Evolutionary conservation across 1,140 invertebrate species (phyloP).

Genomic region (Schmidtea mediterranea): DNA sequence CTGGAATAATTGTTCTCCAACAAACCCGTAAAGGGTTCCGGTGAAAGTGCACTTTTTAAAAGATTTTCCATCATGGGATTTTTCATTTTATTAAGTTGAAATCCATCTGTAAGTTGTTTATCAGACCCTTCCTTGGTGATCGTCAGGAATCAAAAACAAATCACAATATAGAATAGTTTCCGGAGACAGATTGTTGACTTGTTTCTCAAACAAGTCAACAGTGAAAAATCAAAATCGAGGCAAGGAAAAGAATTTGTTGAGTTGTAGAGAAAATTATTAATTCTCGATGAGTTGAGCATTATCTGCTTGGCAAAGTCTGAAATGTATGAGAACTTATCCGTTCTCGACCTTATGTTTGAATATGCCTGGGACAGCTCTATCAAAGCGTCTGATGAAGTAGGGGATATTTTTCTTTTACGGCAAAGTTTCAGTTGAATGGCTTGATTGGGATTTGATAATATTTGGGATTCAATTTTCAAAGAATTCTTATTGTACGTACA

Average conservation of each 20-base stretch:
- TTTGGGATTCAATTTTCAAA: no score
- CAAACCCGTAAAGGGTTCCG: constrained; percentile 43
- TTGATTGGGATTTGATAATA: constrained; percentile 3
- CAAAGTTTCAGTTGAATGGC: not conserved
- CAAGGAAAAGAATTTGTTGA: no score
- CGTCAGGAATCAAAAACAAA: no score
- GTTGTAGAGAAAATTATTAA: no score
- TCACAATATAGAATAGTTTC: not conserved
- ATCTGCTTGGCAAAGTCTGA: not conserved
- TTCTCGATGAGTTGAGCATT: no score
- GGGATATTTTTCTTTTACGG: not conserved
- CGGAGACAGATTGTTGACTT: not conserved
- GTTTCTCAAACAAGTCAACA: not conserved
- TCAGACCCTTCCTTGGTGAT: not conserved
- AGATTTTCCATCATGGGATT: constrained; percentile 21
- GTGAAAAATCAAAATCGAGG: not conserved
- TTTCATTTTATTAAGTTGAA: constrained; percentile 1
- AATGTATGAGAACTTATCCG: not conserved
- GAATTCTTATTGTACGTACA: constrained; percentile 6
- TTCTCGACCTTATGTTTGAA: constrained; percentile 1
- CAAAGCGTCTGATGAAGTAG: constrained; percentile 4
- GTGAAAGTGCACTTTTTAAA: constrained; percentile 14
- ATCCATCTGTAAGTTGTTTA: not conserved
- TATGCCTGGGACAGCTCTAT: not conserved
- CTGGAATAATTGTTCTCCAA: constrained; percentile 29